These are phyloP conservation scores for Coremacera marginata DNA, from an alignment of 2,888 invertebrate species.

Conservation along the genomic window DNA sequence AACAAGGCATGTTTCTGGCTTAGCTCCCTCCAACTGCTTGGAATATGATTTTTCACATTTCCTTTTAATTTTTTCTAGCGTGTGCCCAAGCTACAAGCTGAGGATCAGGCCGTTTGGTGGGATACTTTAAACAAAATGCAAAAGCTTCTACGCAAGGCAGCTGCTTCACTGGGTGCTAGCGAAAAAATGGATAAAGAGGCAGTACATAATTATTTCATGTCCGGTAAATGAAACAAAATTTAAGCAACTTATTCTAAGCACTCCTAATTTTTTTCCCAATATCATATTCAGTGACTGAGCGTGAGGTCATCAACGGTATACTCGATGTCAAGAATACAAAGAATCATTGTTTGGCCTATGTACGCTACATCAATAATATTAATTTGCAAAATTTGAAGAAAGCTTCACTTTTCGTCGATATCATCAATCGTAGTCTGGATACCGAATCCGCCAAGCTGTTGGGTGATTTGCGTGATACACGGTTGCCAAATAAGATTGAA, in stretches of 20 bases:
- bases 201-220: conserved; percentile 99
- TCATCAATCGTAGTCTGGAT: conserved; percentile 91
- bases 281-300: conserved; percentile 85
- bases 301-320: conserved; percentile 96
- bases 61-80: conserved; percentile 73
- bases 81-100: conserved; percentile 94
- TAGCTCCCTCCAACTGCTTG: too few relatives aligned
- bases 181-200: conserved; percentile 91
- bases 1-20: conserved; percentile 81
- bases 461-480: conserved; percentile 88
- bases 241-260: neutral
- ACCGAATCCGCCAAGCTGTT: conserved; percentile 92
- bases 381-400: conserved; percentile 95
- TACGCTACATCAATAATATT: conserved; percentile 96
- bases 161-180: conserved; percentile 84
- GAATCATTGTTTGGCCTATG: conserved; percentile 95
- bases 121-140: conserved; percentile 96
- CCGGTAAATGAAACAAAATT: conserved; percentile 74
- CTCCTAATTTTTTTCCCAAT: neutral
- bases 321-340: conserved; percentile 93
- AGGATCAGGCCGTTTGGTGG: conserved; percentile 98
- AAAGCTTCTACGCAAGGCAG: conserved; percentile 91
- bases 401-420: conserved; percentile 95
- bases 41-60: too few relatives aligned
- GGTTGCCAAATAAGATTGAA: conserved; percentile 90